A percentile compares a stretch with the other conserved stretches of the same genome.
Evolutionary conservation across 1,140 invertebrate species (phyloP).

Genomic region (Drosophila athabasca): DNA sequence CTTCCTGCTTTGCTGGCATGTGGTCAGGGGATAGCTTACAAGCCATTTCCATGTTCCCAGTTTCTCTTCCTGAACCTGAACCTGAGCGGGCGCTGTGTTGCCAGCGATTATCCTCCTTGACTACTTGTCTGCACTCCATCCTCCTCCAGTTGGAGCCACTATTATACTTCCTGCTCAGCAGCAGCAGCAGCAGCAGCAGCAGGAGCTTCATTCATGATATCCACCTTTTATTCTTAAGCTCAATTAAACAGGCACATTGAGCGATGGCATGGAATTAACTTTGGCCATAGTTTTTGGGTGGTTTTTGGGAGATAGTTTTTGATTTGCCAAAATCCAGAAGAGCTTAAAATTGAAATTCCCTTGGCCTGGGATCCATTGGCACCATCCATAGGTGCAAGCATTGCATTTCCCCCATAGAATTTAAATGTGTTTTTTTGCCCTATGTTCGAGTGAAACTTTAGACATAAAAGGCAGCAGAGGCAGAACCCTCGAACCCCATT

Average conservation of each 20-base stretch:
- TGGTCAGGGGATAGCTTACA: conserved; percentile 44
- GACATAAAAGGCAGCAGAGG: conserved; percentile 56
- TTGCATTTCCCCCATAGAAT: conserved; percentile 22
- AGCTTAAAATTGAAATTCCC: conserved; percentile 39
- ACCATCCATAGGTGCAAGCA: conserved; percentile 19
- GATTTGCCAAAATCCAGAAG: conserved; percentile 4
- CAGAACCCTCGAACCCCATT: conserved; percentile 23
- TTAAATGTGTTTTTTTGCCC: conserved; percentile 37
- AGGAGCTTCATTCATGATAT: conserved; percentile 24
- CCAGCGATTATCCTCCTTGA: conserved; percentile 40
- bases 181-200: not conserved
- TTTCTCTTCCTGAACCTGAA: conserved; percentile 10
- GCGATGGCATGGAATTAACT: conserved; percentile 32
- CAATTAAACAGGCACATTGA: conserved; percentile 24
- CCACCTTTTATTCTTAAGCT: conserved; percentile 15
- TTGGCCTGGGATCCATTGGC: not conserved
- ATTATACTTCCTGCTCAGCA: conserved; percentile 21
- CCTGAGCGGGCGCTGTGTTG: conserved; percentile 8
- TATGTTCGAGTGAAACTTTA: conserved; percentile 61
- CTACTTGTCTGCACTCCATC: not conserved
- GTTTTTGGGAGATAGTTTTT: conserved; percentile 7
- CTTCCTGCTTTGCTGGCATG: conserved; percentile 31
- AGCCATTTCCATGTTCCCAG: conserved; percentile 28
- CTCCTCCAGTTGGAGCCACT: conserved; percentile 3
- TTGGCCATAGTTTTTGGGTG: conserved; percentile 3